Evolutionary conservation across 2,888 invertebrate species (phyloP).

Genomic region (Bimastos eiseni): DNA sequence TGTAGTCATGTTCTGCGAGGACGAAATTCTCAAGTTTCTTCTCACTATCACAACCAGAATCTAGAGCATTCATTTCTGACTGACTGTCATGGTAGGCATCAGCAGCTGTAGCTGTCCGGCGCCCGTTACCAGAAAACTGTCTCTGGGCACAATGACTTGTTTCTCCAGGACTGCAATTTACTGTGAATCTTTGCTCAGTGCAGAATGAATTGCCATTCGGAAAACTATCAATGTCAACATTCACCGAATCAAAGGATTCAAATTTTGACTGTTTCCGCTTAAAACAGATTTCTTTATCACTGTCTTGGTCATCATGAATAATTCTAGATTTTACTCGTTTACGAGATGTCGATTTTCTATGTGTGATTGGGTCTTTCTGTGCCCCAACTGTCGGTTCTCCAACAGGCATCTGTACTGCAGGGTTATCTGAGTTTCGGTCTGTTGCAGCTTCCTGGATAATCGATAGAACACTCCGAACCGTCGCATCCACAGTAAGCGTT

Average conservation of each 20-base stretch:
- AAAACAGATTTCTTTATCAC: constrained; percentile 23
- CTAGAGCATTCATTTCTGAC: not conserved
- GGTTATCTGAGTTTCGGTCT: constrained; percentile 25
- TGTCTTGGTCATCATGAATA: not conserved
- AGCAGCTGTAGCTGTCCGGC: not conserved
- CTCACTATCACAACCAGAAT: constrained; percentile 24
- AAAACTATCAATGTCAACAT: not conserved
- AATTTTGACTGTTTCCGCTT: not conserved
- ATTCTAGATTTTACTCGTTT: not conserved
- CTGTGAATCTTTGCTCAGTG: not conserved
- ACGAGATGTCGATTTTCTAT: not conserved
- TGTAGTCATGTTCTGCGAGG: constrained; percentile 34
- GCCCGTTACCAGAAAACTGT: not conserved
- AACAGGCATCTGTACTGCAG: not conserved
- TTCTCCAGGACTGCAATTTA: not conserved
- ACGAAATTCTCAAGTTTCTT: constrained; percentile 27
- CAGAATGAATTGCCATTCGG: not conserved
- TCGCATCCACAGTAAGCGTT: constrained; percentile 52
- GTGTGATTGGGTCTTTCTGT: not conserved
- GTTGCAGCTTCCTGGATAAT: constrained; percentile 53
- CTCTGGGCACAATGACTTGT: not conserved
- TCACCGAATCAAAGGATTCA: not conserved
- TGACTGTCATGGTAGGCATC: not conserved
- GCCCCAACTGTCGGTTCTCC: not conserved
- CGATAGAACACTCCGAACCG: constrained; percentile 41